These are phyloP conservation scores for Centropus bengalensis DNA, from an alignment of 2,113 vertebrate species.

Conservation along the genomic window DNA sequence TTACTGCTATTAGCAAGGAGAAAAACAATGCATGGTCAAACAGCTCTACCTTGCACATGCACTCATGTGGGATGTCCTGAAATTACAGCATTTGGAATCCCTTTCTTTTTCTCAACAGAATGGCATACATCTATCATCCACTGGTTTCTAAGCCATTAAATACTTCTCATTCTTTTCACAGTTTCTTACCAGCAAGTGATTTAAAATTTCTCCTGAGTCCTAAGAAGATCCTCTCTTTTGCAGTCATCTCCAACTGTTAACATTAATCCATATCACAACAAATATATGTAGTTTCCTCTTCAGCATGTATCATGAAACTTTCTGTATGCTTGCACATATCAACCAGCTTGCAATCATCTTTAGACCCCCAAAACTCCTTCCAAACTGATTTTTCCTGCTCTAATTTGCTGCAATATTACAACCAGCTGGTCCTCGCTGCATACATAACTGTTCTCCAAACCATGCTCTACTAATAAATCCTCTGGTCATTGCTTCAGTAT, in stretches of 20 bases:
- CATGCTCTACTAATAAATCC: not conserved
- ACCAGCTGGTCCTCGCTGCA: not conserved
- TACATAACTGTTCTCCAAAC: not conserved
- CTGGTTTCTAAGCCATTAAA: not conserved
- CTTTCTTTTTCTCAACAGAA: not conserved
- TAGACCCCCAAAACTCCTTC: not conserved
- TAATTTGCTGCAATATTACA: not conserved
- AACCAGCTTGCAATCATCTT: not conserved
- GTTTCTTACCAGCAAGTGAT: not conserved
- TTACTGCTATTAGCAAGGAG: not conserved
- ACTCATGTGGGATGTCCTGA: not conserved
- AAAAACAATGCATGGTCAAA: not conserved
- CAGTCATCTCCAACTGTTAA: not conserved
- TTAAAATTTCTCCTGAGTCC: not conserved
- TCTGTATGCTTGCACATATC: not conserved
- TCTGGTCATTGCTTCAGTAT: not conserved
- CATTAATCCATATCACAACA: not conserved
- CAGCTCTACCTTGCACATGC: not conserved
- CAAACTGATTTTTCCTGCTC: not conserved
- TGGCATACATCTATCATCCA: not conserved
- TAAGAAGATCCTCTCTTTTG: not conserved
- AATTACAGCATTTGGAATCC: not conserved
- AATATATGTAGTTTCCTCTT: not conserved
- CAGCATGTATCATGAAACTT: not conserved
- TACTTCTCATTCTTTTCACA: not conserved